Evolutionary conservation across 2,797 vertebrate genomes (phyloP).

Genomic region (Cossypha polioptera): DNA sequence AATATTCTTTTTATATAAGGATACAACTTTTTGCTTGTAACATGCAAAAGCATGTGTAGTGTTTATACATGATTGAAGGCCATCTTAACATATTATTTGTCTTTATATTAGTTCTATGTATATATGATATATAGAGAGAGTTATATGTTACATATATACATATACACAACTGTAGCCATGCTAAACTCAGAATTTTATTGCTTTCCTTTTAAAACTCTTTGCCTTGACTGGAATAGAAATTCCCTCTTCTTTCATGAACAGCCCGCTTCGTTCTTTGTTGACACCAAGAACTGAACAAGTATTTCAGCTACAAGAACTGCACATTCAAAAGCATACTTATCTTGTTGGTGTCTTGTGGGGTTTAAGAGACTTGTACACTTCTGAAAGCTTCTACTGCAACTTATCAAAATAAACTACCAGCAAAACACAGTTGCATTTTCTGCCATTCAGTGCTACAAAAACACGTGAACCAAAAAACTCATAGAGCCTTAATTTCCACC

Average conservation of each 20-base stretch:
- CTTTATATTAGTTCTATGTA: not conserved
- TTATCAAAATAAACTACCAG: not conserved
- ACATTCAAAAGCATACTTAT: not conserved
- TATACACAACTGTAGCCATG: not conserved
- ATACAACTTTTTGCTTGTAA: not conserved
- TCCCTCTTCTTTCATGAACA: not conserved
- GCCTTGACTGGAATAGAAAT: not conserved
- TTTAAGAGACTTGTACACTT: not conserved
- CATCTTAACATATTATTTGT: not conserved
- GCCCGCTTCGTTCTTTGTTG: rapidly evolving
- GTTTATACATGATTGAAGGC: rapidly evolving
- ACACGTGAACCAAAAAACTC: rapidly evolving
- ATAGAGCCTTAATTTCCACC: not conserved
- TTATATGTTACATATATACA: too few species aligned
- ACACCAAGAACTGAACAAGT: not conserved
- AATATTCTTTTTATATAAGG: not conserved
- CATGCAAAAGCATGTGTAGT: not conserved
- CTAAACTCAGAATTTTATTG: not conserved
- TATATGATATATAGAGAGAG: not conserved
- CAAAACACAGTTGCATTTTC: not conserved
- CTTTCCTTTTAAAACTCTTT: not conserved
- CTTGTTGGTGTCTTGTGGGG: not conserved
- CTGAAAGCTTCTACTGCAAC: not conserved
- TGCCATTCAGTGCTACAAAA: not conserved
- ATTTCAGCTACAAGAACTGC: not conserved